Percentiles rank a stretch among this genome's conserved stretches.
These are phyloP conservation scores for Clarias platycephalus DNA, from an alignment of 2,797 vertebrate genomes.

Conservation along the genomic window DNA sequence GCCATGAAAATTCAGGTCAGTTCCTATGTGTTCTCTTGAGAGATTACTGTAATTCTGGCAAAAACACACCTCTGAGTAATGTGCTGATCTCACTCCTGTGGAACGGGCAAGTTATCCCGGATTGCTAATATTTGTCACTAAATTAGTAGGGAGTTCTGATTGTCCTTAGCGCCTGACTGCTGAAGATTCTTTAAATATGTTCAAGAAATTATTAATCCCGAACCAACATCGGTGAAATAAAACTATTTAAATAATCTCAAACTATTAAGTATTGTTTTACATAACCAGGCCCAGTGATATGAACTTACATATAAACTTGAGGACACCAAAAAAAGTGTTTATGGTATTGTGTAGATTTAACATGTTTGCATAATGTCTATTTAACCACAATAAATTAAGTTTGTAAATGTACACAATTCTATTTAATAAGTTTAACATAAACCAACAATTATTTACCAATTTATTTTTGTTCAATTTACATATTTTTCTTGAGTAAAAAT, in stretches of 20 bases:
- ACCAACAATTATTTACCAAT: no score
- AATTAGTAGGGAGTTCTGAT: neutral
- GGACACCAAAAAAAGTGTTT: neutral
- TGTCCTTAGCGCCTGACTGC: neutral
- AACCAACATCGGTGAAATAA: neutral
- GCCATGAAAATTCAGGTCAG: slow-evolving; percentile 9
- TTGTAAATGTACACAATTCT: no score
- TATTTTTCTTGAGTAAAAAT: neutral
- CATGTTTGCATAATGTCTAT: no score
- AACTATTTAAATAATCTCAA: neutral
- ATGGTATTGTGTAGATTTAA: no score
- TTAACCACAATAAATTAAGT: no score
- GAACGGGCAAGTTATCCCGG: neutral
- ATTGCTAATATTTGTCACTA: neutral
- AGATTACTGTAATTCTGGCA: slow-evolving; percentile 7
- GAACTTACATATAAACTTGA: neutral
- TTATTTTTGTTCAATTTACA: no score
- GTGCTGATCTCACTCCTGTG: slow-evolving; percentile 4
- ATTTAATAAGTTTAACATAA: no score
- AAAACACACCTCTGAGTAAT: slow-evolving; percentile 15
- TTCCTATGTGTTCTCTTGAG: slow-evolving; percentile 6
- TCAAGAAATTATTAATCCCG: neutral
- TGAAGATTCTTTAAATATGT: neutral
- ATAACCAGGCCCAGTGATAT: neutral
- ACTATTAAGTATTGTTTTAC: neutral